Conservation (phyloP, 2,888 invertebrate genomes). For the Megaustenia siamemsis region DNA sequence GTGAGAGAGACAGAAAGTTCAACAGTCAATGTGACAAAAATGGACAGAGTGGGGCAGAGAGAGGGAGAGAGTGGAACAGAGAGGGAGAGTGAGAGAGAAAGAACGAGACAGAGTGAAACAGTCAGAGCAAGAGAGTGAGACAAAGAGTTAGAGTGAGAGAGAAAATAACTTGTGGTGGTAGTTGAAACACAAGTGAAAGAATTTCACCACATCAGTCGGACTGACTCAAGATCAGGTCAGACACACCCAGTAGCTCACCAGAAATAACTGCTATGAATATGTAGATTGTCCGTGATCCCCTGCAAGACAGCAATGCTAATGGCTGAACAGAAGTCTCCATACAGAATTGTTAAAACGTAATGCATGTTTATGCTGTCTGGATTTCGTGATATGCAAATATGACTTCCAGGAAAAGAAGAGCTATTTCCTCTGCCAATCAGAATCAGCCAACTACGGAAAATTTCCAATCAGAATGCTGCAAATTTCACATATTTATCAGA, state of each 20-base stretch:
- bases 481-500: neutral
- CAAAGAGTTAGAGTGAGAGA: neutral
- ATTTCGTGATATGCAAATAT: slow-evolving; percentile 19
- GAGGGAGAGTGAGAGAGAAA: neutral
- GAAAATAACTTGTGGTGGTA: neutral
- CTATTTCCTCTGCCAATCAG: neutral
- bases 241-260: neutral
- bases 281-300: slow-evolving; percentile 33
- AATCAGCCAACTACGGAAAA: neutral
- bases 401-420: neutral
- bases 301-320: slow-evolving; percentile 6
- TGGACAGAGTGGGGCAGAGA: neutral
- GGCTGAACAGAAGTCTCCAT: neutral
- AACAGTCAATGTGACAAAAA: neutral
- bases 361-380: neutral
- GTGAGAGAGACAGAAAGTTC: neutral
- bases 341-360: neutral
- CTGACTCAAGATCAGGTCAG: slow-evolving; percentile 12
- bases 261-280: slow-evolving; percentile 36
- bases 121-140: neutral
- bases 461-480: neutral
- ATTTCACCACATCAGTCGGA: slow-evolving; percentile 19
- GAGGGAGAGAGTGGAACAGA: neutral
- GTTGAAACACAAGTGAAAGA: neutral
- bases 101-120: neutral